Percentiles rank a stretch among this genome's conserved stretches.
These are phyloP conservation scores for Columba janthina DNA, from an alignment of 2,113 vertebrate genomes.

Conservation along the genomic window DNA sequence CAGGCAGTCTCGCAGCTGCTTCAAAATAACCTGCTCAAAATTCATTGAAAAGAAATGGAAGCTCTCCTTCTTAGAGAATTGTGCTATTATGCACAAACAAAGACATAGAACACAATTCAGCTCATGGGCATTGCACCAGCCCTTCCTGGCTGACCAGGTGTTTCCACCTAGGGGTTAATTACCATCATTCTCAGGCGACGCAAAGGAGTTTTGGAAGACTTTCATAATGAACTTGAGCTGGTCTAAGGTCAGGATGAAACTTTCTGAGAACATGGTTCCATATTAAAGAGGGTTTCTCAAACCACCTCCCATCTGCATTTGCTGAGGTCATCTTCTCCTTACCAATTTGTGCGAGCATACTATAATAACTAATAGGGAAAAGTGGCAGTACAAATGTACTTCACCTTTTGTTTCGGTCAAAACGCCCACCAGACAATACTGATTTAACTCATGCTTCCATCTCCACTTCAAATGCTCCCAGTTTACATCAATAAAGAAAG, in stretches of 20 bases:
- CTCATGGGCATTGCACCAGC: not conserved
- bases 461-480: not conserved
- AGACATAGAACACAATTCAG: not conserved
- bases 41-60: not conserved
- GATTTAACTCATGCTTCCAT: not conserved
- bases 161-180: not conserved
- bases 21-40: constrained; percentile 36
- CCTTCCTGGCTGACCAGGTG: not conserved
- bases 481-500: not conserved
- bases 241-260: not conserved
- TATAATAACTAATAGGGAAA: not conserved
- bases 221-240: not conserved
- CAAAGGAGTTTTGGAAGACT: not conserved
- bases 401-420: not conserved
- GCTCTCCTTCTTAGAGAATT: not conserved
- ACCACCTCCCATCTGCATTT: not conserved
- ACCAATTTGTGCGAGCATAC: rapidly evolving
- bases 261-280: not conserved
- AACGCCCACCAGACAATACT: not conserved
- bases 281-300: not conserved
- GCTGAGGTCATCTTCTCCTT: not conserved
- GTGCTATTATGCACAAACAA: not conserved
- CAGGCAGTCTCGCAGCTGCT: not conserved
- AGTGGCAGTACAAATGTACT: not conserved
- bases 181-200: not conserved